Base-by-base conservation (phyloP, 2,113 vertebrate genomes). In the Tor tambroides region DNA sequence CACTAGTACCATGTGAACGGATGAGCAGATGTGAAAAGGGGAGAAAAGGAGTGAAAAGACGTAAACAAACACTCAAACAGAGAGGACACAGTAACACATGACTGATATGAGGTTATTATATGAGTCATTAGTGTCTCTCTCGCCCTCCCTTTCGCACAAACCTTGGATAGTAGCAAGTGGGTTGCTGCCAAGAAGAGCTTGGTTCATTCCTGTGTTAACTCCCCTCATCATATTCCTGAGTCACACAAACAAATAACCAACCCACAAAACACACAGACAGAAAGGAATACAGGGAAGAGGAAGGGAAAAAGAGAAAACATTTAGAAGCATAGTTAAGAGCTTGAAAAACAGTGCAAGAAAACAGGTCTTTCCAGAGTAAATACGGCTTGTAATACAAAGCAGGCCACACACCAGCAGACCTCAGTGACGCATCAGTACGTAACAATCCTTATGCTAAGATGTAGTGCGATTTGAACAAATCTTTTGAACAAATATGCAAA, bases 161-260 rank as follows among this genome's bases (percentile, higher is more conserved):
- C 96, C 96, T 97, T 98, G 97, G 92, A 98, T 96, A 88, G 97
- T 97, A 92, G 96, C 97, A 94, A 98, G 94, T 91, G 96, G 96
- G 96, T 97, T 97, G 95, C 95, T 96, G 95, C 95, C 95, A 94
- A 97, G 96, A 90, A 97, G 96, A 90, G 96, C 96, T 92, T 96
- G 95, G 95, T 95, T 97, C 94, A 98, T 96, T 94, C 97, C 97
- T 90, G 96, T 96, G 95, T 96, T 96, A 95, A 98, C 95, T 94
- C 96, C 96, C 94, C 97, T 96, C 96, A 97, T 94, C 94, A 96
- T 96, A 94, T 97, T 97, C 96, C 97, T 97, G 96, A 96, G 93
- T 94, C 92, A 93, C 91, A 92, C 79, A 43, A 86, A 74, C 83
- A 30, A 87, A 87, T 81, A 85, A 74, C 86, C 89, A 92, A 81